A percentile compares a stretch with the other conserved stretches of the same genome.
Evolutionary conservation across 2,797 vertebrate species (phyloP).

Genomic region (Muraenolepis orangiensis): DNA sequence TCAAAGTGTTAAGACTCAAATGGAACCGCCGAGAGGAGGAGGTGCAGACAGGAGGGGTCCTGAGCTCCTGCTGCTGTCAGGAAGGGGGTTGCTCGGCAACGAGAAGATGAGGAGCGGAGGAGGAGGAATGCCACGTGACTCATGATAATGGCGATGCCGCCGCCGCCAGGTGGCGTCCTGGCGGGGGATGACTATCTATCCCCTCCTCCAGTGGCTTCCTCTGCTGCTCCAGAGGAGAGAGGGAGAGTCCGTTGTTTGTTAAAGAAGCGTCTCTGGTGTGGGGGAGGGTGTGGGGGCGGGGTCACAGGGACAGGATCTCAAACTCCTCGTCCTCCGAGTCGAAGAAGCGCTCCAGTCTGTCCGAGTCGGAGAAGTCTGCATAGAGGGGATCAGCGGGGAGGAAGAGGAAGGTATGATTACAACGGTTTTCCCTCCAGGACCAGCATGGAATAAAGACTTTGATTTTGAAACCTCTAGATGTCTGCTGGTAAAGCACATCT

Average conservation of each 20-base stretch:
- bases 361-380: conserved; percentile 90
- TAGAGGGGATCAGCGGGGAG: background rate
- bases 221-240: conserved; percentile 58
- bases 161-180: conserved; percentile 46
- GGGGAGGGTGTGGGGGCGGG: too few species aligned
- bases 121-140: conserved; percentile 58
- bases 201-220: conserved; percentile 33
- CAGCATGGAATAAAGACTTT: too few species aligned
- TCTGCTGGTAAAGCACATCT: too few species aligned
- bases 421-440: background rate
- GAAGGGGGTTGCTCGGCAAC: background rate
- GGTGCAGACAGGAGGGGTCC: conserved; percentile 68
- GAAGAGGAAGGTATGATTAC: background rate
- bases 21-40: conserved; percentile 64
- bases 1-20: conserved; percentile 77
- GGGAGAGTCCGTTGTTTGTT: conserved; percentile 30
- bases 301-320: conserved; percentile 95
- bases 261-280: conserved; percentile 43
- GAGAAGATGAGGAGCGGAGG: conserved; percentile 50
- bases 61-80: conserved; percentile 60
- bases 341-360: conserved; percentile 93
- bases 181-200: conserved; percentile 44
- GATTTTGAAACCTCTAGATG: too few species aligned
- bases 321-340: conserved; percentile 99
- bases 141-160: conserved; percentile 52